Evolutionary conservation across 2,113 vertebrate species (phyloP).

Genomic region (Toxostoma redivivum): DNA sequence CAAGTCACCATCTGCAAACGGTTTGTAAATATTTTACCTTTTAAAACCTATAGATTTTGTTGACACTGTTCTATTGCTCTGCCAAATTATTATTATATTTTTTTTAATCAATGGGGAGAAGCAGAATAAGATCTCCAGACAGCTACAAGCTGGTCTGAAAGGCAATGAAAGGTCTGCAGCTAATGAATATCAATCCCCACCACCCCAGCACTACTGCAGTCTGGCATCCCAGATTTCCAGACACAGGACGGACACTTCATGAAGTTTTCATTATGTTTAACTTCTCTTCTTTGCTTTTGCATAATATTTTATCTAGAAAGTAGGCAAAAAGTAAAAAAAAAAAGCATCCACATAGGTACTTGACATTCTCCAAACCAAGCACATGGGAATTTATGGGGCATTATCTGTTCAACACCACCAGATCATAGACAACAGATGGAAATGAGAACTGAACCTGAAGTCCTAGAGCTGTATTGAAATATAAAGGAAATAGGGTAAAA

Average conservation of each 20-base stretch:
- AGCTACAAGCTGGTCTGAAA: background rate
- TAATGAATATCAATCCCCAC: background rate
- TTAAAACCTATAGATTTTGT: background rate
- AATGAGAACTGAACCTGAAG: background rate
- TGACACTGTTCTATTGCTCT: background rate
- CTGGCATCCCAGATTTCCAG: background rate
- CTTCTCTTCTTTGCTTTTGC: background rate
- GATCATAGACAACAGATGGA: background rate
- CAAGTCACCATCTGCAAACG: background rate
- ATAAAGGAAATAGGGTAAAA: background rate
- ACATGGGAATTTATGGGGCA: fast-evolving
- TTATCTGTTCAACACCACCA: background rate
- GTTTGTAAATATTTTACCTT: constrained; percentile 28
- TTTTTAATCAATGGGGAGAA: background rate
- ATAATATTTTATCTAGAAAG: background rate
- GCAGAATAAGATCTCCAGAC: background rate
- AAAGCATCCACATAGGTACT: background rate
- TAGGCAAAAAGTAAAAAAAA: background rate
- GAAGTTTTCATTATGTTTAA: background rate
- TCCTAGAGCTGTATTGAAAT: background rate
- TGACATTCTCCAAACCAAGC: background rate
- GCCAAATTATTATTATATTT: background rate
- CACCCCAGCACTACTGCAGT: background rate
- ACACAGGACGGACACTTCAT: background rate
- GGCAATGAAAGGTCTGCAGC: background rate